Evolutionary conservation across 2,888 invertebrate species (phyloP), one percentile per base, ranked within the genome.

Genomic region (Cylloceria caligata): DNA sequence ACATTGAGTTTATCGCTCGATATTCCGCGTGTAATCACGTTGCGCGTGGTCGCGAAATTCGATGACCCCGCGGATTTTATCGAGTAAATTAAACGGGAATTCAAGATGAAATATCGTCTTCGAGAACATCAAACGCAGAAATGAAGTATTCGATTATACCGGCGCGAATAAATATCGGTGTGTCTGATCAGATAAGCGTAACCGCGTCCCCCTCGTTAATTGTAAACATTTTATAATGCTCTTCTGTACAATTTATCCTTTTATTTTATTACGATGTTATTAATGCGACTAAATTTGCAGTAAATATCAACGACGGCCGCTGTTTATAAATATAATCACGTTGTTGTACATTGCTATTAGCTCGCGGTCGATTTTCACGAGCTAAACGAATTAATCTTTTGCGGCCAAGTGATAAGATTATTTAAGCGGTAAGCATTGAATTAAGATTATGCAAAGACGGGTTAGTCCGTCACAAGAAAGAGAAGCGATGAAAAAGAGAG

Each of bases 201-300:
- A 90, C 86, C 85, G 91, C 80, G 90, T 92, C 91, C 90, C 90
- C 77, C 72, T 77, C 84, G 84, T 80, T 81, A 83, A 85, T 77
- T 88, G 83, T 87, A 89, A 85, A 87, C 86, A 87, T 91, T 91
- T 88, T 90, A 88, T 90, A 87, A 89, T 86, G 87, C 89, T 90
- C 89, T 91, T 91, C 90, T 92, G 92, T 92, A 92, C 90, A 92
- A 92, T 92, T 91, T 90, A 89, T 89, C 90, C 83, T 86, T 87
- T 90, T 89, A 90, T 88, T 91, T 89, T 91, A 89, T 88, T 89
- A 90, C 88, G 83, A 85, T 77, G 87, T 89, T 87, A 88, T 87
- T 86, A 85, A 52, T 79, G 83, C 84, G 83, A 81, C 85, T 81
- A 64, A 69, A 72, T 84, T 81, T 73, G 68, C 64, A 79, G 79